Evolutionary conservation across 2,888 invertebrate genomes (phyloP), one percentile per base, ranked within the genome.

Genomic region (Eupeodes luniger): DNA sequence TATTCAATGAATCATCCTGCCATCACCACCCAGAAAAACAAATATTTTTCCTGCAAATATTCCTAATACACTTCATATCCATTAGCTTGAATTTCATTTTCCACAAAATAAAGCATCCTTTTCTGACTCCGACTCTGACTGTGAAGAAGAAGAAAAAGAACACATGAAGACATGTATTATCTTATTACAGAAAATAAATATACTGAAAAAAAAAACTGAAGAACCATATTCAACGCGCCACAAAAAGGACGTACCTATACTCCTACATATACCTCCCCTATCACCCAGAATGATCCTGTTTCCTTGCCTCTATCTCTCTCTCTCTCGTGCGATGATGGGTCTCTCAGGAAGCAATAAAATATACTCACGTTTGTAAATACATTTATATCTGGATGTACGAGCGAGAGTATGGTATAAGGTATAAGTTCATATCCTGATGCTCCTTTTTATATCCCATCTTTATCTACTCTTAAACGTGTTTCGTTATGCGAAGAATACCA

Each of bases 301-400:
- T n/a, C 34, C 34, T 14, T 27, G 7, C 14, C 14, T 34, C 14
- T 40, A 7, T 40, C 40, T 40, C 40, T 40, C 9, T 19, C 0
- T 40, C 9, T 40, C 40, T 3, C 40, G 5, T 2, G 5, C 0
- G 10, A 1, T 53, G 40, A 40, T 5, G 19, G 6, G 44, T 55
- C 53, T 19, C 59, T 51, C 36, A 80, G 77, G 81, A 84, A 81
- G 84, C 74, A 84, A 88, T 88, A 88, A 84, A 88, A 81, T 69
- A 84, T 78, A 59, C 74, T 61, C 81, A 77, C 69, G 16, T 67
- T 51, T 44, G 47, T 55, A 78, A 53, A 72, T 51, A 67, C n/a
- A 70, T 69, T 47, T 11, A 76, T 36, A 53, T 9, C 40, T 40
- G n/a, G 12, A 55, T 27, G 27, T 27, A 47, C 44, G 40, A 16